Conservation (phyloP, 2,797 vertebrate species). For the Enteromius paludinosus region DNA sequence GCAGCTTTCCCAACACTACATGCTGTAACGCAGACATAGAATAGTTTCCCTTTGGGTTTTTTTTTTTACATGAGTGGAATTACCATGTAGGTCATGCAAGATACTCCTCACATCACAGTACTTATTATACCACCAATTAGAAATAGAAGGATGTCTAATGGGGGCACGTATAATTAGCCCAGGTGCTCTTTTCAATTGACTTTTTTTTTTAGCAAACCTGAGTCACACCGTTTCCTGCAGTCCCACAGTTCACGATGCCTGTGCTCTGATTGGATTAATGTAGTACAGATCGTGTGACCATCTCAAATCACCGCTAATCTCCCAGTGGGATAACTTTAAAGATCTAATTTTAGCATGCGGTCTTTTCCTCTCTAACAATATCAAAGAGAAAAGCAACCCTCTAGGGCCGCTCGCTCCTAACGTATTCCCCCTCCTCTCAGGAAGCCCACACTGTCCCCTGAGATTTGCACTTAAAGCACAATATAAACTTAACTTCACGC, state of each 20-base stretch:
- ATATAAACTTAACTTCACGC: constrained; percentile 67
- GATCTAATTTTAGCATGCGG: constrained; percentile 69
- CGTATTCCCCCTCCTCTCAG: constrained; percentile 51
- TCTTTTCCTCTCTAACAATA: constrained; percentile 64
- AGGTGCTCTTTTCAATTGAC: constrained; percentile 46
- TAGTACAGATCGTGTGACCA: constrained; percentile 45
- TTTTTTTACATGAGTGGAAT: constrained; percentile 36
- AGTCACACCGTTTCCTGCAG: constrained; percentile 32
- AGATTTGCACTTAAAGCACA: constrained; percentile 61
- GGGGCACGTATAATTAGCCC: constrained; percentile 45
- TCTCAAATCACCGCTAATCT: constrained; percentile 66
- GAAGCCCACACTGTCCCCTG: constrained; percentile 42
- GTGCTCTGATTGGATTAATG: constrained; percentile 42
- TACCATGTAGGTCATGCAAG: constrained; percentile 48
- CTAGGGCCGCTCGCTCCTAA: constrained; percentile 58
- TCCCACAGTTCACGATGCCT: constrained; percentile 58
- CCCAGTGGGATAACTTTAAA: constrained; percentile 68
- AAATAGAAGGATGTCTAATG: constrained; percentile 41
- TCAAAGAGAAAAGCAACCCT: constrained; percentile 68
- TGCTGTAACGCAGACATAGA: neutral
- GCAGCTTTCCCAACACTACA: neutral
- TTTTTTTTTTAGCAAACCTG: constrained; percentile 40
- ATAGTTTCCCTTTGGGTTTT: neutral
- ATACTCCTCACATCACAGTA: constrained; percentile 20
- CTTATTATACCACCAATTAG: constrained; percentile 47